These are phyloP conservation scores for Leptinotarsa tumamoca DNA, from an alignment of 2,888 invertebrate genomes.

Conservation along the genomic window DNA sequence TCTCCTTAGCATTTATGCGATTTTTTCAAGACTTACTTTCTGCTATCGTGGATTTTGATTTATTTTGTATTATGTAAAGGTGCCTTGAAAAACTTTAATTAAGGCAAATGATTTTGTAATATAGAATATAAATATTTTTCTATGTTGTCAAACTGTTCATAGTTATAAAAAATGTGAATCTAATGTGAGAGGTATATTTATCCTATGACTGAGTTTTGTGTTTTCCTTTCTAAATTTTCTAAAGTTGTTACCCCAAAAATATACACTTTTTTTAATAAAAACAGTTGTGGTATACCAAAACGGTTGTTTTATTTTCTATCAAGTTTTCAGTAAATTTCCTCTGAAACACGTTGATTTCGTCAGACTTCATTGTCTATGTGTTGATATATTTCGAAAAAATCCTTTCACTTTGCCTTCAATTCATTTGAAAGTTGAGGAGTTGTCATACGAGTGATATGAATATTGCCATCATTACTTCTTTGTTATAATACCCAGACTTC, in stretches of 20 bases:
- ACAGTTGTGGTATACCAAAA: slow-evolving; percentile 48
- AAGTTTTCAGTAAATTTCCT: neutral
- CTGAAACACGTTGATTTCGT: too few species aligned
- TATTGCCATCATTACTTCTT: too few species aligned
- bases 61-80: slow-evolving; percentile 64
- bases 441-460: too few species aligned
- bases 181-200: slow-evolving; percentile 63
- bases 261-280: slow-evolving; percentile 61
- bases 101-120: slow-evolving; percentile 79
- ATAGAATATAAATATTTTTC: slow-evolving; percentile 77
- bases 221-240: slow-evolving; percentile 57
- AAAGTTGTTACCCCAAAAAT: slow-evolving; percentile 60
- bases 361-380: too few species aligned
- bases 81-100: slow-evolving; percentile 71
- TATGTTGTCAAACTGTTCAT: slow-evolving; percentile 72
- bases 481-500: too few species aligned
- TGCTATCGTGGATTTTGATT: slow-evolving; percentile 57
- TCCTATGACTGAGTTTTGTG: slow-evolving; percentile 62
- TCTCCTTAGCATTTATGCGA: slow-evolving; percentile 50
- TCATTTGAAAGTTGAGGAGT: too few species aligned
- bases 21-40: slow-evolving; percentile 37
- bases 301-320: slow-evolving; percentile 24
- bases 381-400: too few species aligned
- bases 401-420: too few species aligned
- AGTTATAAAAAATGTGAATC: slow-evolving; percentile 60